Base-by-base conservation (phyloP, 1,140 invertebrate genomes). In the Aleiodes sp. region DNA sequence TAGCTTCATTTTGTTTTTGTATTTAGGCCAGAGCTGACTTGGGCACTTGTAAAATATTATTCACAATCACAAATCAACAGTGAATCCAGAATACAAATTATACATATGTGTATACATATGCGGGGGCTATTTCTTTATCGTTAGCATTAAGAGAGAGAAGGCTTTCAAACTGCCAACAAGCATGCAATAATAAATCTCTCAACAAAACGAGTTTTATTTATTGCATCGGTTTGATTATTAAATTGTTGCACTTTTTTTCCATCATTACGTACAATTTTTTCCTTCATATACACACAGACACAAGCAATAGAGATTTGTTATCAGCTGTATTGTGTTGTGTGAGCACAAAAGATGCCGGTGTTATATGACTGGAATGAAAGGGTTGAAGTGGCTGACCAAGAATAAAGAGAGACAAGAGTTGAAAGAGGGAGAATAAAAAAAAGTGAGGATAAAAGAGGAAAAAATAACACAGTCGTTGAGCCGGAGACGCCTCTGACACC, bases 391-490 rank as follows among this genome's bases (percentile, higher is more conserved):
- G 62, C 12, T 24, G 19, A 41, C 12, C 21, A 64, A 43, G 24
- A 43, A 52, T 65, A 31, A 62, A 39, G 31, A 59, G 60, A 19
- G 33, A 33, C 35, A 21, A 37, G 19, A 37, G n/a, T 9, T 24
- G 19, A 21, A 24, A 8, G 24, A 2, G 6, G 2, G 33, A 10
- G 19, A 2, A 29, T 7, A 14, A n/a, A 60, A 31, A 60, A 31
- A 46, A 46, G 8, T 43, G 19, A 3, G 2, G 4, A 35, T 9
- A 73, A 24, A 59, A 70, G 56, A 68, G 56, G 64, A 73, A 72
- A 41, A 71, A 69, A 60, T 24, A 33, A 41, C 21, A 65, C 16
- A 26, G 24, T 43, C 39, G 39, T 43, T 43, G 39, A 43, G 39
- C 33, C 66, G 28, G 24, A 65, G 59, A 39, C 35, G 65, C 56